These are phyloP conservation scores for Squalus acanthias DNA, from an alignment of 2,797 vertebrate species.

Conservation along the genomic window DNA sequence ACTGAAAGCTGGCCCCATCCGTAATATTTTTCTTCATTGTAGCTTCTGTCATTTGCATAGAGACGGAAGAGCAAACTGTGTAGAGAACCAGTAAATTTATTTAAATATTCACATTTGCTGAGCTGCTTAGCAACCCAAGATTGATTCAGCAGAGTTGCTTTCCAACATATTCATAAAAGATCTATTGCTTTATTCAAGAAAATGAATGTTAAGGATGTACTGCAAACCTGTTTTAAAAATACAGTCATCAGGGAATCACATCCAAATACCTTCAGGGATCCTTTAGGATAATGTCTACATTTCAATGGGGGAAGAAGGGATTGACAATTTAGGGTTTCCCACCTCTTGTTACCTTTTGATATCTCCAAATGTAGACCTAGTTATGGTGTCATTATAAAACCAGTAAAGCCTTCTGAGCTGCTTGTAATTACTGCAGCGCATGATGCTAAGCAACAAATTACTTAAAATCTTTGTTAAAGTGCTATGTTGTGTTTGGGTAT, in stretches of 20 bases:
- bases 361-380: not conserved
- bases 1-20: constrained; percentile 19
- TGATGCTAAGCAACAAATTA: not conserved
- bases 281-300: not conserved
- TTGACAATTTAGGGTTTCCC: not conserved
- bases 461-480: not conserved
- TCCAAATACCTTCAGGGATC: not conserved
- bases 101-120: constrained; percentile 8
- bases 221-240: not conserved
- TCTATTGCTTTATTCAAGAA: not conserved
- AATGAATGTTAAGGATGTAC: not conserved
- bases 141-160: not conserved
- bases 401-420: not conserved
- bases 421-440: not conserved
- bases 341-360: not conserved
- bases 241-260: not conserved
- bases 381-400: not conserved
- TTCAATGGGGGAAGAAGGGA: not conserved
- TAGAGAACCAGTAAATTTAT: constrained; percentile 47
- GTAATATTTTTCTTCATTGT: constrained; percentile 51
- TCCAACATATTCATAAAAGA: constrained; percentile 7
- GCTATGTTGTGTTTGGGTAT: not conserved
- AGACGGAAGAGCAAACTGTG: constrained; percentile 74
- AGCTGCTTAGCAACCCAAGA: constrained; percentile 28
- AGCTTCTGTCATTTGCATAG: constrained; percentile 66